A percentile compares a stretch with the other conserved stretches of the same genome.
phyloP scores from a whole-genome alignment of 2,797 vertebrate species.

The Acridotheres tristis region DNA sequence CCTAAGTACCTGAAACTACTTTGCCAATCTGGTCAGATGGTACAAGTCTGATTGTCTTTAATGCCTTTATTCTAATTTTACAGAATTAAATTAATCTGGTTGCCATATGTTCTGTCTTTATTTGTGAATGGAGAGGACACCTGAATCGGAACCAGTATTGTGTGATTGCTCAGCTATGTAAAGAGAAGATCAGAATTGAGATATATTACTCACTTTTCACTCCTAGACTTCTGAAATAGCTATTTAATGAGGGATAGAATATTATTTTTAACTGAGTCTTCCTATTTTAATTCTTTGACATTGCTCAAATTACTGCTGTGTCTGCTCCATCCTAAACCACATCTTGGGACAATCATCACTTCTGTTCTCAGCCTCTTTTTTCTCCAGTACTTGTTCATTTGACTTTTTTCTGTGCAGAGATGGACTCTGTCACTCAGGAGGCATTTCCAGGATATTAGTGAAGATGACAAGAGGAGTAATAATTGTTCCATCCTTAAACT shows the following conservation, averaged over 20 bases:
- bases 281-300: background rate
- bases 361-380: background rate
- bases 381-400: background rate
- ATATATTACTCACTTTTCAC: background rate
- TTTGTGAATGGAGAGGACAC: background rate
- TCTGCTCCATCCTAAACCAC: background rate
- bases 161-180: accelerated
- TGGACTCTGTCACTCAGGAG: background rate
- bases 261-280: background rate
- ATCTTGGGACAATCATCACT: background rate
- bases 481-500: background rate
- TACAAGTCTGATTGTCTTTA: background rate
- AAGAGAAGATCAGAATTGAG: background rate
- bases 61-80: background rate
- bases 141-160: background rate
- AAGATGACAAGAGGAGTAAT: background rate
- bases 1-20: background rate
- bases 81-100: background rate
- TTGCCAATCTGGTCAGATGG: background rate
- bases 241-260: background rate
- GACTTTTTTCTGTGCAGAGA: background rate
- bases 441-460: background rate
- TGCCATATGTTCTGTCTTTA: background rate
- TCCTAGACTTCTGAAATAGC: background rate
- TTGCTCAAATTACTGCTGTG: background rate